phyloP scores from a whole-genome alignment of 2,888 invertebrate genomes.

The Patella pellucida region DNA sequence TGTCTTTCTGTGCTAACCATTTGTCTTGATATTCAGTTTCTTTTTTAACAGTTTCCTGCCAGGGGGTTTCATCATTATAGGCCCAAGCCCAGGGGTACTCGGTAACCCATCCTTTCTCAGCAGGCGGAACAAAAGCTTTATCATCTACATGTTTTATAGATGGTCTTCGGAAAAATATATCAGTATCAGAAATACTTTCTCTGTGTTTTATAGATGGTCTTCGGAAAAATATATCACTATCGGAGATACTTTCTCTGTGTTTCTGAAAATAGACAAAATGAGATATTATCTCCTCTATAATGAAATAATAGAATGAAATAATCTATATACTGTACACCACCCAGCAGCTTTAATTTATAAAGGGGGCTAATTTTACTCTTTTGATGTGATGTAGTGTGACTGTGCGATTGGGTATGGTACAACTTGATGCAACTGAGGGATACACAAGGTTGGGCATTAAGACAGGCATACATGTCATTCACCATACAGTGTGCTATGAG shows the following conservation, averaged over 20 bases:
- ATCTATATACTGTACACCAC: too few relatives aligned
- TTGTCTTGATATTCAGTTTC: conserved; percentile 24
- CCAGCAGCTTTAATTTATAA: too few relatives aligned
- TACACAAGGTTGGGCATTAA: too few relatives aligned
- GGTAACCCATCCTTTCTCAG: conserved; percentile 31
- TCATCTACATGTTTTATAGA: conserved; percentile 17
- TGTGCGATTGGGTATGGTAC: too few relatives aligned
- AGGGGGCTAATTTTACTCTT: too few relatives aligned
- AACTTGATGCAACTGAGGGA: too few relatives aligned
- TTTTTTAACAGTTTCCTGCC: conserved; percentile 22
- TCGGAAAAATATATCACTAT: conserved; percentile 25
- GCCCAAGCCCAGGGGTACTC: conserved; percentile 39
- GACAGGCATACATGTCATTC: too few relatives aligned
- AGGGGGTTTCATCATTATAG: conserved; percentile 32
- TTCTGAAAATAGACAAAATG: conserved; percentile 13
- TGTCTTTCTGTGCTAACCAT: conserved; percentile 16
- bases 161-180: conserved; percentile 27
- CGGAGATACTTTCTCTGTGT: conserved; percentile 17
- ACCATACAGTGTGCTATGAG: too few relatives aligned
- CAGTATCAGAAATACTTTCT: conserved; percentile 21
- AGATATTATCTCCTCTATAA: too few relatives aligned
- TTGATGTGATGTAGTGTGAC: too few relatives aligned
- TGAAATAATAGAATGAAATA: too few relatives aligned
- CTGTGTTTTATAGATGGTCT: conserved; percentile 25
- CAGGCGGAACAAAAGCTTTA: conserved; percentile 29